Evolutionary conservation across 1,140 invertebrate species (phyloP).

Genomic region (Homalodisca vitripennis): DNA sequence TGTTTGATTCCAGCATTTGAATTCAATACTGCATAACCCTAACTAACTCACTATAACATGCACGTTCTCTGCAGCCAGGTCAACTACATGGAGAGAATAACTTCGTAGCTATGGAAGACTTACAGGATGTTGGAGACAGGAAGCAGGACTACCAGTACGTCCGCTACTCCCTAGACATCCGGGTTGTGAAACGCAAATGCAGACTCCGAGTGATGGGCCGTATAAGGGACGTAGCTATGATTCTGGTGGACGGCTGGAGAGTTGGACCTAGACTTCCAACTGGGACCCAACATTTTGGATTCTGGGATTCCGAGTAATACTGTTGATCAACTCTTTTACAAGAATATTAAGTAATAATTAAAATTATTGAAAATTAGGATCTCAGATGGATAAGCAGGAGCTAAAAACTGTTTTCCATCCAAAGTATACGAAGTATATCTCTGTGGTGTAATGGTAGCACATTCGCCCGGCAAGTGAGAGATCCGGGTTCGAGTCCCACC

Average conservation of each 20-base stretch:
- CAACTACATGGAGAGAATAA: neutral
- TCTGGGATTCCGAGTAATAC: constrained; percentile 10
- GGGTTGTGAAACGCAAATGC: neutral
- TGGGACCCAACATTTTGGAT: neutral
- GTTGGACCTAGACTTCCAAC: neutral
- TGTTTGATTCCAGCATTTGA: too few relatives aligned
- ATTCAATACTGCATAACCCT: too few relatives aligned
- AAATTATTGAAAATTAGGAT: too few relatives aligned
- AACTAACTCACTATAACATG: too few relatives aligned
- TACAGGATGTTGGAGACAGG: neutral
- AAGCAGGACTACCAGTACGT: neutral
- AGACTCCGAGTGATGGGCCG: neutral
- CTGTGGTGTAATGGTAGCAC: too few relatives aligned
- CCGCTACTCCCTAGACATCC: neutral
- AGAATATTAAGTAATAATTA: too few relatives aligned
- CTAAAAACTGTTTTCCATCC: too few relatives aligned
- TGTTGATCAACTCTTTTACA: too few relatives aligned
- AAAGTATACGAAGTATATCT: too few relatives aligned
- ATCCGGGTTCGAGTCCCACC: too few relatives aligned
- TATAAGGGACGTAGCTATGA: neutral
- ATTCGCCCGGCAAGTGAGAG: too few relatives aligned
- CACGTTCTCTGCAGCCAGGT: neutral
- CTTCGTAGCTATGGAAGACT: neutral
- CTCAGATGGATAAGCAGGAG: too few relatives aligned
- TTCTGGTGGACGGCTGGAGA: neutral